These are phyloP conservation scores for Chinchilla lanigera DNA, from an alignment of 2,113 vertebrate species.

Conservation along the genomic window DNA sequence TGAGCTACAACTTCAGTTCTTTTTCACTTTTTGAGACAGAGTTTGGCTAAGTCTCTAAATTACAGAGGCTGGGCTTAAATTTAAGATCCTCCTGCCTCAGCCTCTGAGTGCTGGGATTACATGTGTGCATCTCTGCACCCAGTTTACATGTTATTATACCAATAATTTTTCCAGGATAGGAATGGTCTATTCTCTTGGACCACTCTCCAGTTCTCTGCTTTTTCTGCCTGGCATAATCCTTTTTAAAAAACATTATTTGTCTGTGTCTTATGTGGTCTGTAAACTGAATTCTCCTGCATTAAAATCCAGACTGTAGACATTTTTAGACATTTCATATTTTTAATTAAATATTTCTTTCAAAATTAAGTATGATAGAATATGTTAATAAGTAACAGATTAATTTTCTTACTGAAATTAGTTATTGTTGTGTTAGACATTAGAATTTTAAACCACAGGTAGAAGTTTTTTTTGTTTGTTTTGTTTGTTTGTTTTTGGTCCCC, in stretches of 20 bases:
- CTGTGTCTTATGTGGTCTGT: not conserved
- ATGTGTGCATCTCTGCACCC: not conserved
- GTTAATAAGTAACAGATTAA: slow-evolving; percentile 36
- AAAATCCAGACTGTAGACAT: slow-evolving; percentile 24
- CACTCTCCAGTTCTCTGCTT: not conserved
- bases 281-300: not conserved
- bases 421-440: slow-evolving; percentile 39
- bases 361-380: not conserved
- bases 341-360: slow-evolving; percentile 34
- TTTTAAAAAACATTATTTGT: not conserved
- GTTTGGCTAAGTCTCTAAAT: not conserved
- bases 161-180: not conserved
- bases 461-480: no score
- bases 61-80: not conserved
- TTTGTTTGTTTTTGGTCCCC: no score
- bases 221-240: not conserved
- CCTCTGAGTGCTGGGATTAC: not conserved
- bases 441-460: not conserved
- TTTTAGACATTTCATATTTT: slow-evolving; percentile 47
- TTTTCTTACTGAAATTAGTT: slow-evolving; percentile 1
- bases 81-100: not conserved
- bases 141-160: not conserved
- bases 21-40: not conserved
- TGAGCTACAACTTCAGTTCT: not conserved
- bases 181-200: not conserved